These are phyloP conservation scores for Drosophila seclusa DNA, from an alignment of 2,888 invertebrate species.

Conservation along the genomic window DNA sequence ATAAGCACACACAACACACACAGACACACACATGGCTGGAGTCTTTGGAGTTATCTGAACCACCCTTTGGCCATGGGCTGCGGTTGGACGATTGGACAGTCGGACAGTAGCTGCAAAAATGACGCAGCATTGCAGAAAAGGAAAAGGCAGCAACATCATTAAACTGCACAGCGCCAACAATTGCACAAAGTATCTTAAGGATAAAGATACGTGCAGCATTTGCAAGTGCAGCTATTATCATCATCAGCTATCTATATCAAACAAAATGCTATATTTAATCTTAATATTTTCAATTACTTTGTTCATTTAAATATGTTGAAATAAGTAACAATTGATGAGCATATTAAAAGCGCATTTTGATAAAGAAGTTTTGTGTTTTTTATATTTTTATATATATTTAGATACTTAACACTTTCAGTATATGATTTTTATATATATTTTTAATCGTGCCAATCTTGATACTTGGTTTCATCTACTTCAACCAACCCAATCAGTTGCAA, in stretches of 20 bases:
- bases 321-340: neutral
- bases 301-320: neutral
- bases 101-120: slow-evolving; percentile 8
- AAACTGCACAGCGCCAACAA: neutral
- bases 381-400: neutral
- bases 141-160: neutral
- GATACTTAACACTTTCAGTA: too few species aligned
- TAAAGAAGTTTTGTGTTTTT: neutral
- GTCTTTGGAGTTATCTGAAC: slow-evolving; percentile 27
- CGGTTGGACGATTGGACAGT: slow-evolving; percentile 20
- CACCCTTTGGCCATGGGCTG: slow-evolving; percentile 41
- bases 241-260: neutral
- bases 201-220: slow-evolving; percentile 42
- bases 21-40: slow-evolving; percentile 1
- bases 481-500: too few species aligned
- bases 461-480: too few species aligned
- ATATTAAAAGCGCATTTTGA: neutral
- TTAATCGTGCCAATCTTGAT: too few species aligned
- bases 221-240: neutral
- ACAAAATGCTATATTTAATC: neutral
- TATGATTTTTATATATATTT: too few species aligned
- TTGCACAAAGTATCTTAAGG: slow-evolving; percentile 45
- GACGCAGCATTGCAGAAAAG: slow-evolving; percentile 1
- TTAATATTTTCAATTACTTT: neutral
- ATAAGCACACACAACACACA: slow-evolving; percentile 65